Conservation (phyloP, 1,140 invertebrate genomes). For the Solenopsis fugax region DNA sequence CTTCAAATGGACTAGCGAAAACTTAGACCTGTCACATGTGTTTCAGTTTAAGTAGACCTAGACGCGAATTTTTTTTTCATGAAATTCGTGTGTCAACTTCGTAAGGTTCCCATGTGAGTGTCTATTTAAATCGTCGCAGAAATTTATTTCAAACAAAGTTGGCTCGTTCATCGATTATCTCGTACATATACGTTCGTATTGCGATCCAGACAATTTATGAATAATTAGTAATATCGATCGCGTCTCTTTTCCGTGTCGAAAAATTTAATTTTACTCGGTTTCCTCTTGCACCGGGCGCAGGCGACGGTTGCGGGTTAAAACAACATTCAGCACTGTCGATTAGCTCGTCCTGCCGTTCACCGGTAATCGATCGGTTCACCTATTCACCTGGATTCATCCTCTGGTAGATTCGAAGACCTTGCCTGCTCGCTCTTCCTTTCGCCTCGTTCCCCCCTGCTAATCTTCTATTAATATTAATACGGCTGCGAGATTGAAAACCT, state of each 20-base stretch:
- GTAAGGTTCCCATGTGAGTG: too few relatives aligned
- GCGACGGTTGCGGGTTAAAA: neutral
- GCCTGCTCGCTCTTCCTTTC: conserved; percentile 23
- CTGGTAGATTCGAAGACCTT: conserved; percentile 28
- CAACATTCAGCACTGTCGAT: conserved; percentile 11
- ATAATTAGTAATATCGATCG: neutral
- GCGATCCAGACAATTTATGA: neutral
- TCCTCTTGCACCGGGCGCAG: neutral
- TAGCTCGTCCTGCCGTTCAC: conserved; percentile 31
- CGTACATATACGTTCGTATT: neutral
- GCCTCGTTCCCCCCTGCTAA: neutral
- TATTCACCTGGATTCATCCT: conserved; percentile 42
- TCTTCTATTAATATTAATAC: neutral
- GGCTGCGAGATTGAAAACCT: neutral
- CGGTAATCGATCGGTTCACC: conserved; percentile 53
- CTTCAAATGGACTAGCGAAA: too few relatives aligned
- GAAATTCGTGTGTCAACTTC: too few relatives aligned
- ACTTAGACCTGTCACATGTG: too few relatives aligned
- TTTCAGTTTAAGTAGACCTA: too few relatives aligned
- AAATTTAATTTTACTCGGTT: neutral
- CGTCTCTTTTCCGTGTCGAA: neutral
- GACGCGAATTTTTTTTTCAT: too few relatives aligned
- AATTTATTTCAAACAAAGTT: neutral
- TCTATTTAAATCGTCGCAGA: neutral
- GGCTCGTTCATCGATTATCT: neutral